Evolutionary conservation across 2,113 vertebrate species (phyloP), one percentile per base, ranked within the genome.

Genomic region (Choloepus hoffmanni): DNA sequence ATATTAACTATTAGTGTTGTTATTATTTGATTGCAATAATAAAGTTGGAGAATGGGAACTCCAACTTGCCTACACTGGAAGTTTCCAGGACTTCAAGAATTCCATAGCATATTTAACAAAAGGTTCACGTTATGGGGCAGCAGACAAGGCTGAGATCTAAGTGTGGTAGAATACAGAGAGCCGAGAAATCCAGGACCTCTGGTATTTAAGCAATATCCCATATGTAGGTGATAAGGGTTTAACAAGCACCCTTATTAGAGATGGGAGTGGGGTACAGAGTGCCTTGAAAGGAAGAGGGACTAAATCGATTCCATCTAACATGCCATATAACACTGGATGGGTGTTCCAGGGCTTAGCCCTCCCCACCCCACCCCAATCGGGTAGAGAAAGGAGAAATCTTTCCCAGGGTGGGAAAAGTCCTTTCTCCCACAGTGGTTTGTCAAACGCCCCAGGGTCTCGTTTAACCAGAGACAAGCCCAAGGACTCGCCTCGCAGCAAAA

Each of bases 71-170:
- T 65, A 78, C 36, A n/a, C 14, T 40, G 48, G 24, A 85, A 82
- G 48, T 58, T 89, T 85, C 72, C 19, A 92, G 62, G 67, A 95
- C 48, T 92, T 93, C 14, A 73, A 33, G 36, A 76, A 95, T 70
- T 53, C 30, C 58, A 33, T 74, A 68, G 86, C 68, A 55, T 53
- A 77, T 91, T 53, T 62, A 90, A 81, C 18, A 33, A 45, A 45
- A 87, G 77, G 53, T 67, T 83, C 84, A 83, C n/a, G 73, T 86
- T 94, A 74, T 40, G 43, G 12, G 73, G 73, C 65, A 96, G 53
- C 43, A 45, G 36, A 78, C n/a, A 60, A 74, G 14, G 68, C 48
- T 26, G 68, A 94, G 55, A 76, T 28, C 58, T 5, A 2, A 8
- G 19, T 58, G 76, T 58, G 60, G n/a, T 5, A 76, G 24, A 79